A percentile compares a stretch with the other conserved stretches of the same genome.
phyloP scores from a whole-genome alignment of 2,888 invertebrate genomes.

The Cheilosia urbana region DNA sequence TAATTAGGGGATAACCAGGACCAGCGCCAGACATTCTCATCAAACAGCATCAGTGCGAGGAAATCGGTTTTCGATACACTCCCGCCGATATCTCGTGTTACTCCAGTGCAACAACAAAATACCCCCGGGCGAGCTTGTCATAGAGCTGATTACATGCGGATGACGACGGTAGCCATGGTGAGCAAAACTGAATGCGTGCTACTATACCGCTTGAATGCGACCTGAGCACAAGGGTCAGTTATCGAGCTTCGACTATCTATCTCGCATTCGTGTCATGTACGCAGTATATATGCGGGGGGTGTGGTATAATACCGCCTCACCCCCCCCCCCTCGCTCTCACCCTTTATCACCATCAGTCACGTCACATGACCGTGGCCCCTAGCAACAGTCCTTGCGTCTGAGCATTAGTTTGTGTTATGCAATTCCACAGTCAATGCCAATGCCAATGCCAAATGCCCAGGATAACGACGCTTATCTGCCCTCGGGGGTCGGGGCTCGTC shows the following conservation, averaged over 20 bases:
- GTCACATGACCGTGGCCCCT: conserved; percentile 51
- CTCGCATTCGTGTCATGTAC: conserved; percentile 68
- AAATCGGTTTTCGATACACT: conserved; percentile 63
- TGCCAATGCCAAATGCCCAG: conserved; percentile 71
- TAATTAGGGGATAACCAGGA: not conserved
- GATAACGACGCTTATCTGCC: conserved; percentile 69
- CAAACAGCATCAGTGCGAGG: conserved; percentile 33
- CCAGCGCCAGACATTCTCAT: conserved; percentile 6
- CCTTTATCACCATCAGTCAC: conserved; percentile 54
- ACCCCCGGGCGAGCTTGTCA: conserved; percentile 61
- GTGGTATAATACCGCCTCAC: conserved; percentile 8
- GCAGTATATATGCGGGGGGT: conserved; percentile 4
- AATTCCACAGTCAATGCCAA: conserved; percentile 72
- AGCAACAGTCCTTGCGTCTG: conserved; percentile 31
- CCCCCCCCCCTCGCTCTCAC: conserved; percentile 4
- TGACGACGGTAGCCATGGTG: conserved; percentile 46
- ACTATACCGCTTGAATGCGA: not conserved
- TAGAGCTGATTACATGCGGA: conserved; percentile 70
- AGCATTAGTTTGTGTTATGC: conserved; percentile 64
- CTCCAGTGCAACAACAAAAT: conserved; percentile 45
- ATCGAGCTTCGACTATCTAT: conserved; percentile 67
- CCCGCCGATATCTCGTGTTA: conserved; percentile 50
- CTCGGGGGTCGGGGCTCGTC: conserved; percentile 52
- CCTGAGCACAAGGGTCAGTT: conserved; percentile 62
- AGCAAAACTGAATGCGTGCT: conserved; percentile 53